Evolutionary conservation across 2,113 vertebrate genomes (phyloP).

Genomic region (Corythaixoides concolor): DNA sequence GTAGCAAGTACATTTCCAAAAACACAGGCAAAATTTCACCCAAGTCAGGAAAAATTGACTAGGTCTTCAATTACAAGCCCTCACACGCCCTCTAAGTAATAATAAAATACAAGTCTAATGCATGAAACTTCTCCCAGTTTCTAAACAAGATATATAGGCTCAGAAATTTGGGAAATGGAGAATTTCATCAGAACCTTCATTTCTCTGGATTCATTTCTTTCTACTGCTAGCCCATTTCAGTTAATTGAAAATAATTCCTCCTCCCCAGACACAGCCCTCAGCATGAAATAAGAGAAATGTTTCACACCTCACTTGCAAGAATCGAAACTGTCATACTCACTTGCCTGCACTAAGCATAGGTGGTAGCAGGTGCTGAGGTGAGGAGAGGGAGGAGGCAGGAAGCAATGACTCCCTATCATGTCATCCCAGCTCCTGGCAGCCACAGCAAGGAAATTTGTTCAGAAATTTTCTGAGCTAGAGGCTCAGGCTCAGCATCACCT

Average conservation of each 20-base stretch:
- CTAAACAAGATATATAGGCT: not conserved
- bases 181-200: not conserved
- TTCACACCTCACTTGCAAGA: rapidly evolving
- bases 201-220: not conserved
- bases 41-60: not conserved
- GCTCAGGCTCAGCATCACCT: too few species aligned
- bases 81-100: not conserved
- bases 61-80: not conserved
- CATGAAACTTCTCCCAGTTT: not conserved
- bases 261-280: not conserved
- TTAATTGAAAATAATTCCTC: not conserved
- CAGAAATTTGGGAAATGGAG: not conserved
- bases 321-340: rapidly evolving
- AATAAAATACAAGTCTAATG: not conserved
- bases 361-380: rapidly evolving
- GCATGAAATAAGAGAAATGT: rapidly evolving
- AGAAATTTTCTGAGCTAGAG: rapidly evolving
- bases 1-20: not conserved
- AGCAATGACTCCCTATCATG: not conserved
- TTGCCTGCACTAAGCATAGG: rapidly evolving
- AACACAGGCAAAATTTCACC: not conserved
- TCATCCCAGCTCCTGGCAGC: not conserved
- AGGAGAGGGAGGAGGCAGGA: not conserved
- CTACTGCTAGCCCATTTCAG: too few species aligned
- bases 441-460: rapidly evolving